Evolutionary conservation across 1,140 invertebrate species (phyloP).

Genomic region (Holotrichia oblita): DNA sequence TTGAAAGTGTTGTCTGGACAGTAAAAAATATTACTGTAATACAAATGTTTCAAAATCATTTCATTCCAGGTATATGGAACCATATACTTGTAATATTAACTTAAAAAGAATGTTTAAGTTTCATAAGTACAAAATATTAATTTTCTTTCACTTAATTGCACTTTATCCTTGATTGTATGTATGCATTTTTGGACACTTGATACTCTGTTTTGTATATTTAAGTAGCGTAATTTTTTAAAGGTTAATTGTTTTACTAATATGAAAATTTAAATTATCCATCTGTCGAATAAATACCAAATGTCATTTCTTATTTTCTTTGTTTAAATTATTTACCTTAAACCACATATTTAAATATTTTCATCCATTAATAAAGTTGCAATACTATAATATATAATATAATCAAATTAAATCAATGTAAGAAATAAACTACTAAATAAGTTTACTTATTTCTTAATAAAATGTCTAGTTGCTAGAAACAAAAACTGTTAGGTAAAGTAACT

Average conservation of each 20-base stretch:
- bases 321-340: not conserved
- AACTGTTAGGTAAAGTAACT: too few relatives aligned
- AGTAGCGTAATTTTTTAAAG: not conserved
- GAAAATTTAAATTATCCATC: conserved; percentile 15
- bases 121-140: conserved; percentile 14
- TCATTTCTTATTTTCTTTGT: conserved; percentile 19
- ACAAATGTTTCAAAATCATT: conserved; percentile 27
- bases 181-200: conserved; percentile 10
- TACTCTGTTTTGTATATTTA: conserved; percentile 26
- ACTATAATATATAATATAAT: too few relatives aligned
- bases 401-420: too few relatives aligned
- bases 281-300: conserved; percentile 33
- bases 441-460: too few relatives aligned
- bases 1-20: conserved; percentile 26
- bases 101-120: conserved; percentile 19
- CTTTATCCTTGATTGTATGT: conserved; percentile 6
- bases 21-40: conserved; percentile 20
- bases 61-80: not conserved
- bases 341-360: too few relatives aligned
- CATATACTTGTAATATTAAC: conserved; percentile 16
- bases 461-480: too few relatives aligned
- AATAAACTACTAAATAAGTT: too few relatives aligned
- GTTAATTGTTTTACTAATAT: conserved; percentile 29
- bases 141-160: not conserved
- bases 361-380: too few relatives aligned